phyloP scores from a whole-genome alignment of 2,797 vertebrate species.

The Tangara arthus region DNA sequence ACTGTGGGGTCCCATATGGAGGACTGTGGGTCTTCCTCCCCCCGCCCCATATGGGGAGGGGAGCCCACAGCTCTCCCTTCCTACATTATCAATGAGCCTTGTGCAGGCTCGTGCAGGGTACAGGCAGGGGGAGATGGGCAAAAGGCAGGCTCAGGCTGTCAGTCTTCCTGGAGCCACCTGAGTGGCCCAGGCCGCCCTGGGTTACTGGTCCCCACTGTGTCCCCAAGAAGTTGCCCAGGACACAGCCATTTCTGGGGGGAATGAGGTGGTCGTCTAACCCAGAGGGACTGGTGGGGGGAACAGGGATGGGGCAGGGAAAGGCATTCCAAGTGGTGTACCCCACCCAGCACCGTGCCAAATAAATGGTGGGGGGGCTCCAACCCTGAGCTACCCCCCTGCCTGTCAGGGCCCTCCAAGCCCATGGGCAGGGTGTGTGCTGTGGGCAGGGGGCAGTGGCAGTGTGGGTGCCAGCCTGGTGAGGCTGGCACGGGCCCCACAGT shows the following conservation, averaged over 20 bases:
- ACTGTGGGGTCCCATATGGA: not conserved
- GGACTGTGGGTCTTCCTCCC: accelerated
- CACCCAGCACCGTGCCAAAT: not conserved
- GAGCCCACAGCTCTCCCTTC: not conserved
- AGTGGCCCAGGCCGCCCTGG: not conserved
- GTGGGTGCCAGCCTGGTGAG: not conserved
- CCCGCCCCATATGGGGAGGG: not conserved
- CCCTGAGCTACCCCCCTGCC: not conserved
- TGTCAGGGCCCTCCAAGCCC: no score
- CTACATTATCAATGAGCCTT: not conserved
- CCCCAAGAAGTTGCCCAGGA: not conserved
- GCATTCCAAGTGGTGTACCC: not conserved
- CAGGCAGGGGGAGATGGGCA: not conserved
- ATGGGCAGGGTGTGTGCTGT: not conserved
- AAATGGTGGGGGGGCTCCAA: not conserved
- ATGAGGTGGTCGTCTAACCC: not conserved
- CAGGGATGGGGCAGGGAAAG: not conserved
- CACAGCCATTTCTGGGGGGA: not conserved
- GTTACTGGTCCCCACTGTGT: not conserved
- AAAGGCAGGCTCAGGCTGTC: not conserved
- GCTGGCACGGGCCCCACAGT: not conserved
- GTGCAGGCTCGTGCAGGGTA: accelerated
- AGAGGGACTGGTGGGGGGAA: not conserved
- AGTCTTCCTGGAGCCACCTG: not conserved
- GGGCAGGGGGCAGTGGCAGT: not conserved